Conservation (phyloP, 2,797 vertebrate species). For the Dendrocincla tyrannina region DNA sequence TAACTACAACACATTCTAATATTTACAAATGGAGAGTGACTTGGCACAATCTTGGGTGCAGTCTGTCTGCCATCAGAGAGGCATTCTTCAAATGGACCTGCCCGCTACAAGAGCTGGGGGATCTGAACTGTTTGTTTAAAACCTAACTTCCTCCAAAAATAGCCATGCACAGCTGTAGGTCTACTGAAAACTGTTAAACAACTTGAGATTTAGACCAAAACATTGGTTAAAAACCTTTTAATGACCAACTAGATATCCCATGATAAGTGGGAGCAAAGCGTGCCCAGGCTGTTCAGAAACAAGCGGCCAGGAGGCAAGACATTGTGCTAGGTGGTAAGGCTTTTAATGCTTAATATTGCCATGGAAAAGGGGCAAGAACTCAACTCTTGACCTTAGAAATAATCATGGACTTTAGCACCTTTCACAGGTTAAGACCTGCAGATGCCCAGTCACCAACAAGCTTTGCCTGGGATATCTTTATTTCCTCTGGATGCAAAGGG, state of each 20-base stretch:
- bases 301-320: neutral
- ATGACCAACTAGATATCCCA: neutral
- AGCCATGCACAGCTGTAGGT: conserved; percentile 17
- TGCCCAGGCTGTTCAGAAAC: neutral
- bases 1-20: conserved; percentile 33
- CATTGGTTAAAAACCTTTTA: neutral
- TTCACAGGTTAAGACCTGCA: neutral
- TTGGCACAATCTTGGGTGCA: neutral
- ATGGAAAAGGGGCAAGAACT: neutral
- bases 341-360: neutral
- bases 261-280: neutral
- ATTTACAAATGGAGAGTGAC: conserved; percentile 47
- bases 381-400: neutral
- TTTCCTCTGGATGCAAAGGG: neutral
- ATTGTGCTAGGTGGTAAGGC: neutral
- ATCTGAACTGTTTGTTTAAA: conserved; percentile 27
- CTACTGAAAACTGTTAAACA: conserved; percentile 3
- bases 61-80: neutral
- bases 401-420: neutral
- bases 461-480: neutral
- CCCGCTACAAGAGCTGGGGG: neutral
- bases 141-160: neutral
- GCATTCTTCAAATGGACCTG: neutral
- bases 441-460: neutral
- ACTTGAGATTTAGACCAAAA: neutral